Evolutionary conservation across 2,797 vertebrate genomes (phyloP).

Genomic region (Enteromius trimaculatus): DNA sequence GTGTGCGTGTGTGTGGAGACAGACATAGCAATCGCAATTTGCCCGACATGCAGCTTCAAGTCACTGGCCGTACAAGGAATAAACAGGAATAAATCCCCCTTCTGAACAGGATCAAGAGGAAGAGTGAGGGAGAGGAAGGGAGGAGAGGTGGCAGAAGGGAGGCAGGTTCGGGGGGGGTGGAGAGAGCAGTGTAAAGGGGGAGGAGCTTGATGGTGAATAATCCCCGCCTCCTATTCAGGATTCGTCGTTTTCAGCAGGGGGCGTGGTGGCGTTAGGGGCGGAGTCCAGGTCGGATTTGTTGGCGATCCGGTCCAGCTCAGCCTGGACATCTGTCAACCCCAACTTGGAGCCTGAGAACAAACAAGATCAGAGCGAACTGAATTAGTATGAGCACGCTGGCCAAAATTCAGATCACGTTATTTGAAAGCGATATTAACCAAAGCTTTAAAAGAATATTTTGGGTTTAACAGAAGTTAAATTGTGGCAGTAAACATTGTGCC

Average conservation of each 20-base stretch:
- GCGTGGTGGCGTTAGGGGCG: constrained; percentile 79
- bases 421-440: not conserved
- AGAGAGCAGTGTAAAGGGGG: constrained; percentile 5
- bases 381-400: not conserved
- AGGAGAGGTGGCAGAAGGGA: constrained; percentile 57
- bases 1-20: constrained; percentile 41
- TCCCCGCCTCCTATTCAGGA: constrained; percentile 65
- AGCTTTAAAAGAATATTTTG: constrained; percentile 7
- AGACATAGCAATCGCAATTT: constrained; percentile 23
- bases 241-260: constrained; percentile 61
- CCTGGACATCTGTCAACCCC: constrained; percentile 96
- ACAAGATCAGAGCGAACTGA: not conserved
- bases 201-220: constrained; percentile 50
- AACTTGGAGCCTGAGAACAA: constrained; percentile 88
- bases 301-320: constrained; percentile 97
- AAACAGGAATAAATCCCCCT: constrained; percentile 9
- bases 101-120: constrained; percentile 40
- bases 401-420: not conserved
- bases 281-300: constrained; percentile 89
- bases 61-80: constrained; percentile 46
- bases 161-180: constrained; percentile 48
- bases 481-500: not conserved
- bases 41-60: constrained; percentile 53
- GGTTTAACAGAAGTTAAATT: not conserved
- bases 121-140: constrained; percentile 41